Evolutionary conservation across 2,888 invertebrate genomes (phyloP).

Genomic region (Laspeyria flexula): DNA sequence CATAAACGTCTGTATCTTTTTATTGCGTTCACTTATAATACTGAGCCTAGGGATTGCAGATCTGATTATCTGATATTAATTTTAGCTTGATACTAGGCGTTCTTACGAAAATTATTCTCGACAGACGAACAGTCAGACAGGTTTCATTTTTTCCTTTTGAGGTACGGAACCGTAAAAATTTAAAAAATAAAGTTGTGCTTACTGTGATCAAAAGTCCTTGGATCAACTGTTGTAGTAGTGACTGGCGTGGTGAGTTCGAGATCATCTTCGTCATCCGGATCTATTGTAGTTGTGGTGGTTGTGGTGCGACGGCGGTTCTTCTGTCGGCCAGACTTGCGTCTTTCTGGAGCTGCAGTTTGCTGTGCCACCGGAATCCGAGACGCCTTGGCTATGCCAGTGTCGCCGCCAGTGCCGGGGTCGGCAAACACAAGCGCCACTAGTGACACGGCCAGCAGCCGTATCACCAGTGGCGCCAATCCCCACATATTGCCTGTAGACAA

Average conservation of each 20-base stretch:
- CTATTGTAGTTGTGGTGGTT: slow-evolving; percentile 65
- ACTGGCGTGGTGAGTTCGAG: slow-evolving; percentile 57
- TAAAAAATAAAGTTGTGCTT: slow-evolving; percentile 45
- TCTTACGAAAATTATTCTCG: too few species aligned
- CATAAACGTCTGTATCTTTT: too few species aligned
- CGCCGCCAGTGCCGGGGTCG: slow-evolving; percentile 58
- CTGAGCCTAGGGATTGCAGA: too few species aligned
- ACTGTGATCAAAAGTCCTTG: slow-evolving; percentile 76
- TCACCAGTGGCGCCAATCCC: slow-evolving; percentile 78
- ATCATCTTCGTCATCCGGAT: slow-evolving; percentile 63
- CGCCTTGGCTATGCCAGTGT: slow-evolving; percentile 35
- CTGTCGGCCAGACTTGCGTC: slow-evolving; percentile 51
- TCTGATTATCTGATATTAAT: too few species aligned
- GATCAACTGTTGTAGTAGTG: slow-evolving; percentile 72
- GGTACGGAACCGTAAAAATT: too few species aligned
- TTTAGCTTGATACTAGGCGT: too few species aligned
- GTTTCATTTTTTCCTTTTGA: too few species aligned
- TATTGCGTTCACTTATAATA: too few species aligned
- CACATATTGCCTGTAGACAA: slow-evolving; percentile 69
- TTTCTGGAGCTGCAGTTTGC: slow-evolving; percentile 38
- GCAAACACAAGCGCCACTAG: slow-evolving; percentile 80
- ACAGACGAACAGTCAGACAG: too few species aligned
- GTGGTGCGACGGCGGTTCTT: slow-evolving; percentile 67
- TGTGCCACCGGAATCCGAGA: slow-evolving; percentile 24
- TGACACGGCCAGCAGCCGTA: slow-evolving; percentile 71